phyloP scores from a whole-genome alignment of 2,888 invertebrate species.

The Sminthurides aquaticus region DNA sequence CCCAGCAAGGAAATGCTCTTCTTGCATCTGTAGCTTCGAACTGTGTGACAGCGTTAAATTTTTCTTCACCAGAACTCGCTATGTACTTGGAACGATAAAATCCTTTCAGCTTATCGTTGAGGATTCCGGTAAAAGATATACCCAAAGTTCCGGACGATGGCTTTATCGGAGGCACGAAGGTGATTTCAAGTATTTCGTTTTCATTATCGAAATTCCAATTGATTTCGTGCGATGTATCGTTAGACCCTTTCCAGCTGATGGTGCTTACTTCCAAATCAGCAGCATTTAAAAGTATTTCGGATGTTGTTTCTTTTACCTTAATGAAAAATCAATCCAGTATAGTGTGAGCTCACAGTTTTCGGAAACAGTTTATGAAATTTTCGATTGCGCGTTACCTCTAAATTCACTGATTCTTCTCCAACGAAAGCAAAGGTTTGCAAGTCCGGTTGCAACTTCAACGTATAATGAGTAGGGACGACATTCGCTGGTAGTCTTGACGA shows the following conservation, averaged over 20 bases:
- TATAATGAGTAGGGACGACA: constrained; percentile 79
- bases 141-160: constrained; percentile 48
- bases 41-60: constrained; percentile 82
- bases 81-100: constrained; percentile 83
- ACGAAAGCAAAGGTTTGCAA: constrained; percentile 75
- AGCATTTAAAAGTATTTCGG: constrained; percentile 67
- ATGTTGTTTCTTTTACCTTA: constrained; percentile 63
- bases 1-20: constrained; percentile 91
- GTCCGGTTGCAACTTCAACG: constrained; percentile 74
- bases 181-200: constrained; percentile 12
- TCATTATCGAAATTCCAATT: constrained; percentile 21
- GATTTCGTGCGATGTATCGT: constrained; percentile 15
- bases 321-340: too few relatives aligned
- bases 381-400: constrained; percentile 72
- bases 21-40: constrained; percentile 87
- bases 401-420: constrained; percentile 71
- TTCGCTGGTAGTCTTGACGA: constrained; percentile 71
- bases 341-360: too few relatives aligned
- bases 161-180: constrained; percentile 32
- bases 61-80: constrained; percentile 61
- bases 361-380: too few relatives aligned
- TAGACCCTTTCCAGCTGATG: constrained; percentile 46
- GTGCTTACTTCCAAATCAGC: constrained; percentile 64
- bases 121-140: constrained; percentile 71
- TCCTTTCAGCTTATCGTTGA: constrained; percentile 92